A percentile compares a stretch with the other conserved stretches of the same genome.
Evolutionary conservation across 2,888 invertebrate genomes (phyloP).

Genomic region (Disparrhopalites patrizii): DNA sequence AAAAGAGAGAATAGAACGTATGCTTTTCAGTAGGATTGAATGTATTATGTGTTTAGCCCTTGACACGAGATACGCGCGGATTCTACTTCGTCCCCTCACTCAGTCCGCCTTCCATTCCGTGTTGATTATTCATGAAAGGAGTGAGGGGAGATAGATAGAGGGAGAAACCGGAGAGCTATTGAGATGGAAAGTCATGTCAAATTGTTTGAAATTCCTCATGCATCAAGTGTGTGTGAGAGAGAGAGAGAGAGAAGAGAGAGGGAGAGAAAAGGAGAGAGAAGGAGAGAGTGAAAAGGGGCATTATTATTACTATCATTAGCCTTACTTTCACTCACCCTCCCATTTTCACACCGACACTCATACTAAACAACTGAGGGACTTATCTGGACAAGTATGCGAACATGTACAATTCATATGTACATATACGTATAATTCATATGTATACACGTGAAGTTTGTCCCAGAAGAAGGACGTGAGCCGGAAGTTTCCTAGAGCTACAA

Average conservation of each 20-base stretch:
- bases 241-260: neutral
- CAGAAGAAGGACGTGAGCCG: too few species aligned
- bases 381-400: neutral
- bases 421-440: neutral
- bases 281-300: neutral
- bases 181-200: conserved; percentile 15
- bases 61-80: neutral
- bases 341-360: neutral
- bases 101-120: too few species aligned
- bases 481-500: too few species aligned
- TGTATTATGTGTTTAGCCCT: too few species aligned
- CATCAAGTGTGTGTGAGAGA: neutral
- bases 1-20: neutral
- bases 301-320: neutral
- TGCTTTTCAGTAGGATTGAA: neutral
- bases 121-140: too few species aligned
- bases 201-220: conserved; percentile 3
- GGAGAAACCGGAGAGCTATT: neutral
- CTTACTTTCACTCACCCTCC: neutral
- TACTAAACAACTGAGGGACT: too few species aligned
- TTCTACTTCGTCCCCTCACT: too few species aligned
- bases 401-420: neutral
- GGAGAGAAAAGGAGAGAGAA: neutral
- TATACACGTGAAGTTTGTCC: too few species aligned
- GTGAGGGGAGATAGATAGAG: too few species aligned